Conservation (phyloP, 1,140 invertebrate species). For the Laupala kohalensis region DNA sequence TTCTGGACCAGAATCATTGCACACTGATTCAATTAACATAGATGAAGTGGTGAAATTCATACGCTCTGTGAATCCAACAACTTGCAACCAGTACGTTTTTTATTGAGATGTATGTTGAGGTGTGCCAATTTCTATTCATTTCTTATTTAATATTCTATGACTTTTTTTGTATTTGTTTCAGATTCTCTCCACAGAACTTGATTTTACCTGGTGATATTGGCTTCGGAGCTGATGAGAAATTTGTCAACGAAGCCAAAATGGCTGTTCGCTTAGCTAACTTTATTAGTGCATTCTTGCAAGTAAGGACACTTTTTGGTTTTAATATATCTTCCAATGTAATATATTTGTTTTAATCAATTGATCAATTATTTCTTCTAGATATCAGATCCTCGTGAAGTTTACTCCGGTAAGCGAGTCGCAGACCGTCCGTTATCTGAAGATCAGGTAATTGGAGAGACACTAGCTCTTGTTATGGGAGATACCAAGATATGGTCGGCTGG, state of each 20-base stretch:
- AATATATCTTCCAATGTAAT: neutral
- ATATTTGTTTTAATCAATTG: neutral
- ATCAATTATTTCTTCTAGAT: conserved; percentile 36
- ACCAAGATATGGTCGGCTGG: conserved; percentile 83
- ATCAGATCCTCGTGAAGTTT: conserved; percentile 86
- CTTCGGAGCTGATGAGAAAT: conserved; percentile 74
- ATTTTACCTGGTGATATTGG: conserved; percentile 68
- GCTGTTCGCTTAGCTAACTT: conserved; percentile 89
- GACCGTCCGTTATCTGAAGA: conserved; percentile 81
- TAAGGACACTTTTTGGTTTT: conserved; percentile 22
- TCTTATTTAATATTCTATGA: neutral
- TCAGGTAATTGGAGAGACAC: conserved; percentile 86
- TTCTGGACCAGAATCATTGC: conserved; percentile 43
- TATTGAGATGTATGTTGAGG: neutral
- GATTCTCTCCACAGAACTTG: conserved; percentile 57
- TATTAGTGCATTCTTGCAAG: conserved; percentile 83
- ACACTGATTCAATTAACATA: conserved; percentile 53
- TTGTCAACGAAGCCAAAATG: conserved; percentile 90
- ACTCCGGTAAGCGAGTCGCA: conserved; percentile 77
- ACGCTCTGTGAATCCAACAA: conserved; percentile 50
- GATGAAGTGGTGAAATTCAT: conserved; percentile 67
- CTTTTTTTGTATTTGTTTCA: conserved; percentile 22
- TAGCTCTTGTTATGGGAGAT: conserved; percentile 82
- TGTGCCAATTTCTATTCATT: neutral
- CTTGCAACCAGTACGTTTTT: conserved; percentile 46